Conservation (phyloP, 2,888 invertebrate species). For the Eupithecia vulgata region DNA sequence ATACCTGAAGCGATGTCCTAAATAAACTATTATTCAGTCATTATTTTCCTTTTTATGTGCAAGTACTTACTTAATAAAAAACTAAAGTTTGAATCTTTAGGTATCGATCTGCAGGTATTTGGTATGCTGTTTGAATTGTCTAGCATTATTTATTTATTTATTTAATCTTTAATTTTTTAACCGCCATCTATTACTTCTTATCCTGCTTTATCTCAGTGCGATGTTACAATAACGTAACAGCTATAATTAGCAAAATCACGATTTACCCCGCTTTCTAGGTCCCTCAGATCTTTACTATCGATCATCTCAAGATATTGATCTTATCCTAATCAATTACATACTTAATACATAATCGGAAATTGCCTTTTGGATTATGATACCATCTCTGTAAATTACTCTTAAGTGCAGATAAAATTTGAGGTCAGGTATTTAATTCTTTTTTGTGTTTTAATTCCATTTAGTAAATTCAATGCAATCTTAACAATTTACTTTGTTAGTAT, state of each 20-base stretch:
- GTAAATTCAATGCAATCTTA: neutral
- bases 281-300: conserved; percentile 72
- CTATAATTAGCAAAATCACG: conserved; percentile 79
- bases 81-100: too few relatives aligned
- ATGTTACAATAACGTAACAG: conserved; percentile 62
- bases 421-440: neutral
- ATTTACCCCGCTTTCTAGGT: conserved; percentile 76
- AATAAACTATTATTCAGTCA: neutral
- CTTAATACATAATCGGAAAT: conserved; percentile 61
- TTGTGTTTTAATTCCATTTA: neutral
- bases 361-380: conserved; percentile 49
- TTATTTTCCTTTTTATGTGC: neutral
- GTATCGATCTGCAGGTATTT: too few relatives aligned
- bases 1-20: neutral
- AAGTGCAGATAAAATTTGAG: neutral
- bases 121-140: too few relatives aligned
- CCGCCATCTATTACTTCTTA: neutral
- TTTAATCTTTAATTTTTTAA: too few relatives aligned
- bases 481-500: neutral
- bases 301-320: conserved; percentile 73
- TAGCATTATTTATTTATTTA: too few relatives aligned
- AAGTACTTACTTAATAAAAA: too few relatives aligned
- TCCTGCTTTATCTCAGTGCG: conserved; percentile 22
- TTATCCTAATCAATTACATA: conserved; percentile 62
- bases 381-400: conserved; percentile 11